Evolutionary conservation across 2,113 vertebrate species (phyloP), one percentile per base, ranked within the genome.

Genomic region (Pelecanus crispus): DNA sequence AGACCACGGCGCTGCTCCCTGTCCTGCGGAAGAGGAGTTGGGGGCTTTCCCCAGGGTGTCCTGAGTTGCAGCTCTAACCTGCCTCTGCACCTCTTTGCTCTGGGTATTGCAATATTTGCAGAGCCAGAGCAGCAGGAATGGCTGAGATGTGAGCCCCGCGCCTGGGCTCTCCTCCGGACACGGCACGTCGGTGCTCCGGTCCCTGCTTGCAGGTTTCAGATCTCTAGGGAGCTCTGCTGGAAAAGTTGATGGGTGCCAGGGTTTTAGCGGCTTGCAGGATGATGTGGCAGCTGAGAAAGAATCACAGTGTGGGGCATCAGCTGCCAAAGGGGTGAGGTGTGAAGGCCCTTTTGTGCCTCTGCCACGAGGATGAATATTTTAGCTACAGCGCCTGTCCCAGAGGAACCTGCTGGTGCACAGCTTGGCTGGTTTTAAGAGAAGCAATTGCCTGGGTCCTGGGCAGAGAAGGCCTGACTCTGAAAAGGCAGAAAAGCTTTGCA

Each of bases 181-280:
- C 2, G 4, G 40, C 68, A 61, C 55, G 7, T 32, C 2, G 3
- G 29, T 8, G 52, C 67, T 56, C 40, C 2, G 1, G 25, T 9
- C 31, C 31, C 42, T 36, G 25, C 40, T 74, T 6, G 1, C 38
- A 16, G 29, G 19, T 21, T 63, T 81, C 19, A 44, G 42, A 9
- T 34, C 24, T 44, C 42, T 20, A 29, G 17, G 78, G 36, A 70
- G 28, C 63, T 56, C 36, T 63, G 13, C 36, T 71, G 84, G 28
- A 67, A 61, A 61, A 65, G 22, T 4, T n/a, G 56, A 32, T 67
- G 66, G 45, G 11, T 59, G 78, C 80, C 28, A 62, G 58, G 50
- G 52, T 7, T 72, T 50, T 5, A 34, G 77, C 29, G 28, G 11
- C 14, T 47, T 8, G 1, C 17, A 31, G 81, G 44, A 45, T 21